Conservation (phyloP, 2,888 invertebrate species). For the Cacoxenus indagator region DNA sequence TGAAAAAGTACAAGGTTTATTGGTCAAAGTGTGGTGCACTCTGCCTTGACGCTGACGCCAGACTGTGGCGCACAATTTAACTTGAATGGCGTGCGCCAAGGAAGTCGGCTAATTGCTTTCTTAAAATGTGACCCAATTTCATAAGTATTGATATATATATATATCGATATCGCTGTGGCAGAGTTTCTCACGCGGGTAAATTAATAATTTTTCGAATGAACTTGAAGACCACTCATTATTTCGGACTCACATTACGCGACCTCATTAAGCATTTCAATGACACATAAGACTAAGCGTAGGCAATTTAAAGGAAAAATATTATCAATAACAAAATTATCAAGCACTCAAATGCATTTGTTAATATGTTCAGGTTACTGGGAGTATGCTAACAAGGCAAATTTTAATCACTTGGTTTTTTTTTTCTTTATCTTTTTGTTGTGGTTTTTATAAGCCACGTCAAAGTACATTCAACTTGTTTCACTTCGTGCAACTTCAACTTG, state of each 20-base stretch:
- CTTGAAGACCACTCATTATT: background rate
- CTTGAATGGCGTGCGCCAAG: background rate
- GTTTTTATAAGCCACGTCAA: background rate
- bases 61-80: background rate
- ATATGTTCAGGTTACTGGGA: no score
- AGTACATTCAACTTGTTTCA: slow-evolving; percentile 39
- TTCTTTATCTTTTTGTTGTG: no score
- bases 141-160: background rate
- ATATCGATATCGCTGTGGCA: background rate
- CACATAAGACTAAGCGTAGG: no score
- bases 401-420: no score
- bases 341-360: no score
- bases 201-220: background rate
- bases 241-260: no score
- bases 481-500: background rate
- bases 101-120: background rate
- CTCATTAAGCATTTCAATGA: background rate
- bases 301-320: no score
- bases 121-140: background rate
- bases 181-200: background rate
- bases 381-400: no score
- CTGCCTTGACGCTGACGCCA: background rate
- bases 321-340: no score
- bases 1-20: background rate
- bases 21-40: background rate